A percentile compares a stretch with the other conserved stretches of the same genome.
Evolutionary conservation across 2,113 vertebrate species (phyloP).

Genomic region (Zosterops japonicus): DNA sequence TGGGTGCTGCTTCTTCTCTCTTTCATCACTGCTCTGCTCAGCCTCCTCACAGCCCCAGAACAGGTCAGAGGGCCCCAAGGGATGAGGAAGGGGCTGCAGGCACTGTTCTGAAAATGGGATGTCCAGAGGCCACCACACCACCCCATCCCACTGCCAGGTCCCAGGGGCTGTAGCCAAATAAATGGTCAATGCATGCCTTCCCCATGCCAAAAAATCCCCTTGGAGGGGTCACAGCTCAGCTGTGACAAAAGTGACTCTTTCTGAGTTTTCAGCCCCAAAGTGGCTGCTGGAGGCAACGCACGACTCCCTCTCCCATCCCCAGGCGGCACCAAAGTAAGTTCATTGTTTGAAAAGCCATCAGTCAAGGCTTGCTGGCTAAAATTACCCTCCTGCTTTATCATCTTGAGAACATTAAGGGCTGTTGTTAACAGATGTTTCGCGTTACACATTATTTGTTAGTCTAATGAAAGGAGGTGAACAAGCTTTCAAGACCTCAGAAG

Average conservation of each 20-base stretch:
- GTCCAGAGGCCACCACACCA: background rate
- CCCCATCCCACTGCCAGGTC: background rate
- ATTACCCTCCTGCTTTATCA: slow-evolving; percentile 67
- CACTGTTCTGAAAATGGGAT: background rate
- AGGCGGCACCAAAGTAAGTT: slow-evolving; percentile 32
- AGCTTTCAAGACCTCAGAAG: slow-evolving; percentile 75
- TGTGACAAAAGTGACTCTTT: background rate
- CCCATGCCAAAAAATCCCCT: background rate
- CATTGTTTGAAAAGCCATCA: slow-evolving; percentile 58
- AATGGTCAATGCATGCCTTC: background rate
- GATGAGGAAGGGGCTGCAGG: background rate
- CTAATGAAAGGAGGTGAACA: slow-evolving; percentile 81
- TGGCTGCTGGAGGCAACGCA: background rate
- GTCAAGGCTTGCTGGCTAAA: slow-evolving; percentile 65
- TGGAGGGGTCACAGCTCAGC: background rate
- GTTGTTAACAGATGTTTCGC: slow-evolving; percentile 77
- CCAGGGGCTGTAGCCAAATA: background rate
- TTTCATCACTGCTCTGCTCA: background rate
- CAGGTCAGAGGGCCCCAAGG: accelerated
- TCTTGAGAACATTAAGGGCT: slow-evolving; percentile 77
- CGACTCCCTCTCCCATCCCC: background rate
- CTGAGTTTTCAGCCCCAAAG: background rate
- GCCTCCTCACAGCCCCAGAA: background rate
- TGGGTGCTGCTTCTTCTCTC: background rate
- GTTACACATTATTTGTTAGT: slow-evolving; percentile 82